These are phyloP conservation scores for Rallus crepitans DNA, from an alignment of 2,797 vertebrate genomes.

Conservation along the genomic window DNA sequence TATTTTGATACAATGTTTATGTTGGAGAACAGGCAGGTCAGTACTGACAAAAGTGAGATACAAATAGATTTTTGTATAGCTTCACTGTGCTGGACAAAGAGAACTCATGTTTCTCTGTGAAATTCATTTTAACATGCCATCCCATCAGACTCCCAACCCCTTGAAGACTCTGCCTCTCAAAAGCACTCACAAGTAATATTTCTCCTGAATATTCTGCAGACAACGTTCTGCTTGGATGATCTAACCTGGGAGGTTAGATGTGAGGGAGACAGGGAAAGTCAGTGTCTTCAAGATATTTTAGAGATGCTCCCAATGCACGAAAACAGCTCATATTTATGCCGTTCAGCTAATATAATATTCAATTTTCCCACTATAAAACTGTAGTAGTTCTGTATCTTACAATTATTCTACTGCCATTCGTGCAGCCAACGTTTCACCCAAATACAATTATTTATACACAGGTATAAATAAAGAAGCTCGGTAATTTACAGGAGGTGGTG, in stretches of 20 bases:
- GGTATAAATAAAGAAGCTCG: not conserved
- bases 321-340: not conserved
- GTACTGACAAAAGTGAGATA: not conserved
- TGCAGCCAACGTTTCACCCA: not conserved
- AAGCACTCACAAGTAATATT: not conserved
- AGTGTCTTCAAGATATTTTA: not conserved
- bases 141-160: not conserved
- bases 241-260: not conserved
- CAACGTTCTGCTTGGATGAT: not conserved
- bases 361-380: not conserved
- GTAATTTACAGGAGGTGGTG: not conserved
- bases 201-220: not conserved
- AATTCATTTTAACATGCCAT: not conserved
- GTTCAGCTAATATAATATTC: not conserved
- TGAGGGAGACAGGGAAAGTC: not conserved
- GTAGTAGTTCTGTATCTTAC: not conserved
- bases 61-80: not conserved
- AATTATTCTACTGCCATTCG: not conserved
- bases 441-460: not conserved
- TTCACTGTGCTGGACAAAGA: not conserved
- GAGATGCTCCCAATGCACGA: not conserved
- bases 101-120: not conserved
- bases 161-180: not conserved
- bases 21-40: not conserved
- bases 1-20: not conserved